Conservation (phyloP, 1,140 invertebrate species). For the Magallana angulata region DNA sequence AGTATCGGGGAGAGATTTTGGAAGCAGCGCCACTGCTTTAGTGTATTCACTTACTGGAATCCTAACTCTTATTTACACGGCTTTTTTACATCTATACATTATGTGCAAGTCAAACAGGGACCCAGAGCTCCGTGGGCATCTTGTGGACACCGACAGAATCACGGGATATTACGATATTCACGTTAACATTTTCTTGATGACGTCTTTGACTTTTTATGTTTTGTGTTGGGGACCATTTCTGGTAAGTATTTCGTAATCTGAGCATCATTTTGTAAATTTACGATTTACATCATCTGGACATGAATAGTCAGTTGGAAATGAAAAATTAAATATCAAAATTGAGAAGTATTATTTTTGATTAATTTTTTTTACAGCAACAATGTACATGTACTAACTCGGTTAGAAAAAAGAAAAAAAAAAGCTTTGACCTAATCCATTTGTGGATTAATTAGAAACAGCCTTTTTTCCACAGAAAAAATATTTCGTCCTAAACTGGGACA, state of each 20-base stretch:
- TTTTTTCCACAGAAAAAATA: too few relatives aligned
- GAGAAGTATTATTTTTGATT: too few relatives aligned
- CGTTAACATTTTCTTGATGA: neutral
- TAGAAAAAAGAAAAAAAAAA: too few relatives aligned
- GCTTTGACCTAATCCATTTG: too few relatives aligned
- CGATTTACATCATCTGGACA: too few relatives aligned
- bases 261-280: too few relatives aligned
- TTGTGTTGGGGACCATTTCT: conserved; percentile 5
- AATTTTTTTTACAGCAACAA: too few relatives aligned
- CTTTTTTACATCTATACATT: neutral
- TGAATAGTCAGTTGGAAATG: too few relatives aligned
- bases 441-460: too few relatives aligned
- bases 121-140: neutral
- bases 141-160: neutral
- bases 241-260: neutral
- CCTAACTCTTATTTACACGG: neutral
- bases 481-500: too few relatives aligned
- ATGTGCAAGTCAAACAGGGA: neutral
- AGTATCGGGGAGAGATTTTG: neutral
- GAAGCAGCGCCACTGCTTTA: neutral
- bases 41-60: neutral
- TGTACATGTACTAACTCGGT: too few relatives aligned
- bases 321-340: too few relatives aligned
- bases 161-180: conserved; percentile 4
- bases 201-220: neutral